phyloP scores from a whole-genome alignment of 2,888 invertebrate species.

The Phengaris arion region DNA sequence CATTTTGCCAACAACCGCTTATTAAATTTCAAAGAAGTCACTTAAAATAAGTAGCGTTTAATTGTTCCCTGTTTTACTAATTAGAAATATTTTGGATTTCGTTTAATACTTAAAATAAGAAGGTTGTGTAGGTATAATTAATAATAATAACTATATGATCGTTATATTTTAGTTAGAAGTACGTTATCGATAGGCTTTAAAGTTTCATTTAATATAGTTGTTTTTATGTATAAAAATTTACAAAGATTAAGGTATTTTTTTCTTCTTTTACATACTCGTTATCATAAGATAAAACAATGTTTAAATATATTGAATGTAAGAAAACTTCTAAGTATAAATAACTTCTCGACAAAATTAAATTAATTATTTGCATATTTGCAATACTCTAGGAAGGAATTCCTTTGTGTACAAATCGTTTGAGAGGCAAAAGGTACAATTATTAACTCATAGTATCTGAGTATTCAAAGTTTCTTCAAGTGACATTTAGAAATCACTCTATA shows the following conservation, averaged over 20 bases:
- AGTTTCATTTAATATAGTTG: too few species aligned
- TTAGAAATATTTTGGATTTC: background rate
- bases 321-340: background rate
- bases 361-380: constrained; percentile 24
- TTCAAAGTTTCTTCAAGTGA: background rate
- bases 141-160: too few species aligned
- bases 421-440: constrained; percentile 10
- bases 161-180: too few species aligned
- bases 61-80: background rate
- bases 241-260: too few species aligned
- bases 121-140: background rate
- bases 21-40: constrained; percentile 1
- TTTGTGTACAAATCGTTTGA: constrained; percentile 15
- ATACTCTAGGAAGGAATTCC: constrained; percentile 17
- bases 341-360: constrained; percentile 24
- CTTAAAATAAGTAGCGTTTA: background rate
- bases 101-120: background rate
- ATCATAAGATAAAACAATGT: too few species aligned
- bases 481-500: background rate
- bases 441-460: background rate
- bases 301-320: constrained; percentile 43
- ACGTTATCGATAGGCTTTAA: too few species aligned
- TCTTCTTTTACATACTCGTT: too few species aligned
- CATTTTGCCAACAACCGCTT: background rate
- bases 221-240: too few species aligned